Base-by-base conservation (phyloP, 2,888 invertebrate genomes). In the Agrochola macilenta region DNA sequence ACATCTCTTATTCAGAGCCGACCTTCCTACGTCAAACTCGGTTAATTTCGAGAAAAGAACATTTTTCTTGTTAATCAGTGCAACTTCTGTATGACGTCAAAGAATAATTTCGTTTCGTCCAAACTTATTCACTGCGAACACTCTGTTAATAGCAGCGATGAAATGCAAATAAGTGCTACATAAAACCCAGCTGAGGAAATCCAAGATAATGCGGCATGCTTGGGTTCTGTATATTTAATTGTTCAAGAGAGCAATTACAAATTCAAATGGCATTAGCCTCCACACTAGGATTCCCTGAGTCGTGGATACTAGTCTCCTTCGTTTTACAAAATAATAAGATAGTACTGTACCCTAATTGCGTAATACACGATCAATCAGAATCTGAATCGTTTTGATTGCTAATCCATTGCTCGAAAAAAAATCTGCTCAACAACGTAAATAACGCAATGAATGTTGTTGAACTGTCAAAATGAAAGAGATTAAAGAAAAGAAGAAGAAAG, bases 111-210 rank as follows among this genome's bases (percentile, higher is more conserved):
- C 20, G 66, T 79, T 73, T 54, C 26, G 26, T 83, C 46, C n/a
- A 72, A 63, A 77, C 74, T 81, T 80, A 82, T 83, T 80, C 71
- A 77, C 61, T 57, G 74, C 52, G 58, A 69, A 68, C 74, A 20
- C 72, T 72, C 74, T 74, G 81, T 83, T 83, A 83, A 81, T 81
- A 63, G 66, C 83, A 57, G 78, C 49, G 52, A 78, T 81, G 74
- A 78, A 81, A 83, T 83, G 81, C 78, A 81, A 83, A 83, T 83
- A 75, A 80, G 70, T 66, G 74, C 73, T 26, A 69, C 78, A 81
- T 77, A 72, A 83, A 83, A 72, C 65, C 12, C 43, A 54, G n/a
- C 30, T 68, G 52, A 64, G 52, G 72, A 71, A 65, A 57, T 77
- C 57, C 52, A 57, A 64, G 60, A 60, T 69, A 74, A 49, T 57